Conservation (phyloP, 2,113 vertebrate species). For the Castor canadensis region DNA sequence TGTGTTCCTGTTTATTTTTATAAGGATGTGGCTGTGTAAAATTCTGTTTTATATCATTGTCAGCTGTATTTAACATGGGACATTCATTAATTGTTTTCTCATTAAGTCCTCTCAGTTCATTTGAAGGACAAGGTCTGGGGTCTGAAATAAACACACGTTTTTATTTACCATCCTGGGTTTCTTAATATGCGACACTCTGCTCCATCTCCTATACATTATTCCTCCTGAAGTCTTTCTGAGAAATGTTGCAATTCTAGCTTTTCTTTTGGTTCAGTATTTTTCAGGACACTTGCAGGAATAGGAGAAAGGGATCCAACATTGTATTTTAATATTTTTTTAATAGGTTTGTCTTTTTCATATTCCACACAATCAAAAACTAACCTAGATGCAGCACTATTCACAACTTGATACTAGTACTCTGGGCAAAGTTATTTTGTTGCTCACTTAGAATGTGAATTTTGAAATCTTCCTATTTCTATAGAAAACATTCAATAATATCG, state of each 20-base stretch:
- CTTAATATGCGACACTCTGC: constrained; percentile 58
- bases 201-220: constrained; percentile 46
- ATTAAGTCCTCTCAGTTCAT: constrained; percentile 60
- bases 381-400: constrained; percentile 91
- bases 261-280: constrained; percentile 79
- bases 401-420: constrained; percentile 89
- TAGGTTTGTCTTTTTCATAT: constrained; percentile 79
- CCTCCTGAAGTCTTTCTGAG: constrained; percentile 70
- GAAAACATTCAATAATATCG: no score
- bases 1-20: constrained; percentile 52
- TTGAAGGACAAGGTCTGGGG: constrained; percentile 41
- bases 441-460: constrained; percentile 93
- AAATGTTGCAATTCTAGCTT: constrained; percentile 72
- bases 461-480: no score
- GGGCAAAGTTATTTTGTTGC: constrained; percentile 90
- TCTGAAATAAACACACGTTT: constrained; percentile 57
- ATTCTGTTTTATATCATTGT: constrained; percentile 56
- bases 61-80: constrained; percentile 53
- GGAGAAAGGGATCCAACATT: constrained; percentile 82
- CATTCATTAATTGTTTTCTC: constrained; percentile 62
- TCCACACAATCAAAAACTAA: constrained; percentile 88
- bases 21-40: constrained; percentile 36
- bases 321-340: constrained; percentile 64
- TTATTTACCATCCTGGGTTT: constrained; percentile 62
- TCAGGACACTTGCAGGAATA: constrained; percentile 73